phyloP scores from a whole-genome alignment of 2,113 vertebrate species.

The Oncorhynchus tshawytscha region DNA sequence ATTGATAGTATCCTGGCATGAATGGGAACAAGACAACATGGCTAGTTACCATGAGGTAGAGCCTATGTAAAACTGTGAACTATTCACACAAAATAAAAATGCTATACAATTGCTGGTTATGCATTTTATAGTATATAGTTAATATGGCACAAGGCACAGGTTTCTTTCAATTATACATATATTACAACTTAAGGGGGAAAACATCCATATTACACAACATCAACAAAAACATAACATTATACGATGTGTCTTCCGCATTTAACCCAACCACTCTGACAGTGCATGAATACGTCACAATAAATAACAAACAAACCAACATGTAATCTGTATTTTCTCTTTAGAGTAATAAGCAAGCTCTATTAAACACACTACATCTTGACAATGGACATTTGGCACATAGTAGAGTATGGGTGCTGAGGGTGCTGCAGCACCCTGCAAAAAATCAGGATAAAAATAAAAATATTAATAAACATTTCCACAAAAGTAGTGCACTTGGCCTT shows the following conservation, averaged over 20 bases:
- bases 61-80: not conserved
- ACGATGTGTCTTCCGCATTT: not conserved
- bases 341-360: not conserved
- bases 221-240: constrained; percentile 32
- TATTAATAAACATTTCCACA: not conserved
- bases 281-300: constrained; percentile 56
- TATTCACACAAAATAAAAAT: not conserved
- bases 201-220: constrained; percentile 17
- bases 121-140: constrained; percentile 5
- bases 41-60: too few species aligned
- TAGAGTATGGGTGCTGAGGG: too few species aligned
- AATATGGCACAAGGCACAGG: constrained; percentile 30
- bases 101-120: not conserved
- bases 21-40: too few species aligned
- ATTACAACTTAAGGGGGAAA: constrained; percentile 33
- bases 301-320: constrained; percentile 31
- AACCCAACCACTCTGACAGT: constrained; percentile 26
- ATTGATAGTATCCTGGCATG: not conserved
- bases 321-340: constrained; percentile 28
- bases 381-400: constrained; percentile 57
- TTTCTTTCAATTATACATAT: constrained; percentile 36
- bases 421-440: too few species aligned
- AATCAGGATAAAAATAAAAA: too few species aligned
- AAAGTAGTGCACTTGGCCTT: too few species aligned
- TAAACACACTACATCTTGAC: not conserved